These are phyloP conservation scores for Chionodraco myersi DNA, from an alignment of 2,113 vertebrate species.

Conservation along the genomic window DNA sequence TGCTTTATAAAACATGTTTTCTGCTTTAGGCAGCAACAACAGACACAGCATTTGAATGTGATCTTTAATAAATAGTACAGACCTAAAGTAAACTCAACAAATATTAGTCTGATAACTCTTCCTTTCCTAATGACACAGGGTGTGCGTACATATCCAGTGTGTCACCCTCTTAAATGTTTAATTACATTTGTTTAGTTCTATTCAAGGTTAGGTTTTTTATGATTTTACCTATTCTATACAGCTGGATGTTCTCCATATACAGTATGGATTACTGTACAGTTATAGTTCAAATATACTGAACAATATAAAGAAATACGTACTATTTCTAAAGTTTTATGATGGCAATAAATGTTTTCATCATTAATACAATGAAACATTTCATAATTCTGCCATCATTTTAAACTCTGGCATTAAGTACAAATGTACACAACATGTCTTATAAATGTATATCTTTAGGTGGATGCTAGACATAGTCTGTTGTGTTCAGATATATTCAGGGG, in stretches of 20 bases:
- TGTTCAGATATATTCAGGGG: conserved; percentile 80
- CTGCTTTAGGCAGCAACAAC: neutral
- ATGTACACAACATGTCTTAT: neutral
- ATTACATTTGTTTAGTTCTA: neutral
- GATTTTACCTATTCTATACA: neutral
- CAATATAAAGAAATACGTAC: neutral
- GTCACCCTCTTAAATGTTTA: neutral
- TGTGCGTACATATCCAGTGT: neutral
- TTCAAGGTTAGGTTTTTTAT: neutral
- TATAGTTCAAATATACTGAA: neutral
- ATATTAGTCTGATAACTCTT: neutral
- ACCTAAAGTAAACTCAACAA: neutral
- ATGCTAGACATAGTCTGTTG: conserved; percentile 54
- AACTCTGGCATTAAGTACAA: neutral
- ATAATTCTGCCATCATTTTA: neutral
- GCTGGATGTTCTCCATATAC: neutral
- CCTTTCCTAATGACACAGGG: conserved; percentile 3
- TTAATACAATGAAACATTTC: neutral
- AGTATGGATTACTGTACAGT: too few species aligned
- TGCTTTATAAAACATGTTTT: conserved; percentile 8
- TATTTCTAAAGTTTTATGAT: neutral
- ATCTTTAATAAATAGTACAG: conserved; percentile 2
- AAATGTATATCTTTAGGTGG: conserved; percentile 1
- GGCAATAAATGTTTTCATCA: conserved; percentile 1
- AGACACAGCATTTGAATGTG: neutral